Percentiles rank a stretch among this genome's conserved stretches.
Conservation (phyloP, 2,797 vertebrate genomes). For the Pangasius krempfi region DNA sequence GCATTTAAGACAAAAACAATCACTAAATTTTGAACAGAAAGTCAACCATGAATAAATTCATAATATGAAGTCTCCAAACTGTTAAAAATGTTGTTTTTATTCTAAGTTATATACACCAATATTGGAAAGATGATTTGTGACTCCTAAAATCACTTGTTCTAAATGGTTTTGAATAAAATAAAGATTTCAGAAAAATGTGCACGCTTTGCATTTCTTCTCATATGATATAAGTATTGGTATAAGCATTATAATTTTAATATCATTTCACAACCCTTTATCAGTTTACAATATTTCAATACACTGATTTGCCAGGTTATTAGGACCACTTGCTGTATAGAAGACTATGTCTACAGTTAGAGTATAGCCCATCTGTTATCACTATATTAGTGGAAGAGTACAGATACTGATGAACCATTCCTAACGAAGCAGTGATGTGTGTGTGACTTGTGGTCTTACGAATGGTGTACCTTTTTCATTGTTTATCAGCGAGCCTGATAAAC, state of each 20-base stretch:
- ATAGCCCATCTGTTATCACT: background rate
- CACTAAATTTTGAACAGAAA: conserved; percentile 60
- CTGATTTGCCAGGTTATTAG: background rate
- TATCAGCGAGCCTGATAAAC: background rate
- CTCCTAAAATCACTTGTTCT: conserved; percentile 72
- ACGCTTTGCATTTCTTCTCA: background rate
- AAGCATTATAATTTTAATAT: background rate
- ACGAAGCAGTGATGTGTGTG: background rate
- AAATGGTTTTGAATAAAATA: conserved; percentile 77
- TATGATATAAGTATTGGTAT: background rate
- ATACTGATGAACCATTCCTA: background rate
- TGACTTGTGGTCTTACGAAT: background rate
- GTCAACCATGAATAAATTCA: conserved; percentile 66
- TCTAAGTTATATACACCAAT: conserved; percentile 74
- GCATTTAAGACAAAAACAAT: conserved; percentile 61
- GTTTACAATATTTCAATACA: background rate
- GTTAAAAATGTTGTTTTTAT: conserved; percentile 63
- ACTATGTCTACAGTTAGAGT: background rate
- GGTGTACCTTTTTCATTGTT: background rate
- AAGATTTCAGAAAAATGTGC: conserved; percentile 59
- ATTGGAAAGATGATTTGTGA: conserved; percentile 71
- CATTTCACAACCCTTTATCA: background rate
- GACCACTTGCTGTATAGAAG: background rate
- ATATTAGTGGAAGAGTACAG: too few relatives aligned
- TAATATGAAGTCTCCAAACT: conserved; percentile 62